Evolutionary conservation across 2,797 vertebrate species (phyloP).

Genomic region (Eulemur coronatus): DNA sequence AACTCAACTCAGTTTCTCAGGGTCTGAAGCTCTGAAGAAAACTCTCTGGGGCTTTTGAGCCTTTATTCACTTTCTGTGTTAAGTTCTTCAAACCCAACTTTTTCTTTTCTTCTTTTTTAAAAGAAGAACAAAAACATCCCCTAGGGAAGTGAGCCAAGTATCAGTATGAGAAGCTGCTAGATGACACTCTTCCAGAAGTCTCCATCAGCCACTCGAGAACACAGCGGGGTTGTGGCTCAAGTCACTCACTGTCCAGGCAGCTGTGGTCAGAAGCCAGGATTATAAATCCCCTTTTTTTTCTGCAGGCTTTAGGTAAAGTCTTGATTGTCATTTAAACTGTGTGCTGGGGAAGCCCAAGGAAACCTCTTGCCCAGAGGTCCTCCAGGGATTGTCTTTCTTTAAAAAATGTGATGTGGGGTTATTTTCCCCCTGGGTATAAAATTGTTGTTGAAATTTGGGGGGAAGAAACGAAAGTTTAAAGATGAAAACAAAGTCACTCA

Average conservation of each 20-base stretch:
- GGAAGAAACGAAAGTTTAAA: neutral
- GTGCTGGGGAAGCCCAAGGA: neutral
- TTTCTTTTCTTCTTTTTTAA: neutral
- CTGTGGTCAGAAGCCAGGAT: neutral
- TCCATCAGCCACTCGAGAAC: neutral
- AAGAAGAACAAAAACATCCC: neutral
- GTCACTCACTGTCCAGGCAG: neutral
- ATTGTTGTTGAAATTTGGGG: neutral
- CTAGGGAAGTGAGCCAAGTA: neutral
- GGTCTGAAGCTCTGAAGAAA: constrained; percentile 11
- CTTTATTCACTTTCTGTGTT: neutral
- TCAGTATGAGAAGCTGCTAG: neutral
- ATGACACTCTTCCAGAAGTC: neutral
- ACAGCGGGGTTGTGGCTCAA: neutral
- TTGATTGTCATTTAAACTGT: neutral
- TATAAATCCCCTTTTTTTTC: neutral
- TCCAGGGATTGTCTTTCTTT: neutral
- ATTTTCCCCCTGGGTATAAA: neutral
- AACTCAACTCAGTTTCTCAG: neutral
- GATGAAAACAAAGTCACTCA: constrained; percentile 19
- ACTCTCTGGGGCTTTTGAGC: neutral
- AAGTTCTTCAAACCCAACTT: constrained; percentile 33
- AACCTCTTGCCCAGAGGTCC: neutral
- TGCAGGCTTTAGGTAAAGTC: neutral
- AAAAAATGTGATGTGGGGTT: neutral